phyloP scores from a whole-genome alignment of 2,113 vertebrate species.

The Leptobrachium ailaonicum region DNA sequence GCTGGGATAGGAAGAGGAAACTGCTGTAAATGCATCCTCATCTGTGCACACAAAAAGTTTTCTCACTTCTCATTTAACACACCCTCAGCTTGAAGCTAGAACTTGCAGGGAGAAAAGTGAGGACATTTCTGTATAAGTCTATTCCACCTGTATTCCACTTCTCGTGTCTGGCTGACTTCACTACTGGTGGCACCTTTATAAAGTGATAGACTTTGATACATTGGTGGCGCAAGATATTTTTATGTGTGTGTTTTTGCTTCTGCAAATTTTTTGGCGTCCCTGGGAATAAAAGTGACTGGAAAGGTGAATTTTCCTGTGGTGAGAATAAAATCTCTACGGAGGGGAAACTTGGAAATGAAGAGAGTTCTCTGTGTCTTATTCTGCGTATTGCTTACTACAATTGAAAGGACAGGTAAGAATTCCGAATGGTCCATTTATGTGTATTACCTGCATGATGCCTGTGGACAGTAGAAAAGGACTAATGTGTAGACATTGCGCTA shows the following conservation, averaged over 20 bases:
- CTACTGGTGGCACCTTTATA: not conserved
- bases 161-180: not conserved
- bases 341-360: constrained; percentile 80
- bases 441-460: too few species aligned
- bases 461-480: too few species aligned
- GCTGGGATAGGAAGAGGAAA: constrained; percentile 76
- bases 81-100: constrained; percentile 42
- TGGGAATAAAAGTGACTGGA: constrained; percentile 43
- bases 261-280: constrained; percentile 1
- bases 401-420: constrained; percentile 81
- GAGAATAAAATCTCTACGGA: constrained; percentile 36
- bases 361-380: constrained; percentile 76
- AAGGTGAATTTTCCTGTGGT: constrained; percentile 9
- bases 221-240: not conserved
- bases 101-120: constrained; percentile 7
- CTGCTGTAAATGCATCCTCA: constrained; percentile 72
- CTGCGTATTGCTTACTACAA: constrained; percentile 83
- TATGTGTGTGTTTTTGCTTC: not conserved
- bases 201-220: constrained; percentile 4
- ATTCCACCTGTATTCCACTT: constrained; percentile 15
- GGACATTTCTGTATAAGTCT: constrained; percentile 1
- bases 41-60: constrained; percentile 60
- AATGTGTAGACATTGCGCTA: too few species aligned
- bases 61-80: constrained; percentile 48
- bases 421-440: not conserved